phyloP scores from a whole-genome alignment of 1,140 invertebrate species.

The Apis laboriosa region DNA sequence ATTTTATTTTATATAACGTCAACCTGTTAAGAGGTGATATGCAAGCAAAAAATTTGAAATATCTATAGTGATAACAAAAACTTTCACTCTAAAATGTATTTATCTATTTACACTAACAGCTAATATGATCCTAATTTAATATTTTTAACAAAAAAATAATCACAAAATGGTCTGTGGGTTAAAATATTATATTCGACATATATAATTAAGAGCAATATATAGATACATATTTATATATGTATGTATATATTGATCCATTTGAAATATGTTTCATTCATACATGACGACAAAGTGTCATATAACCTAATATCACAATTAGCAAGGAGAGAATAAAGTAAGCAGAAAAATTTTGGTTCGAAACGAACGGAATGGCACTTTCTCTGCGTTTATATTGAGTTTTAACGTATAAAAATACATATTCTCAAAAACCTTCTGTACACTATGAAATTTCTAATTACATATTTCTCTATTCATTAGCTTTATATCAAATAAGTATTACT shows the following conservation, averaged over 20 bases:
- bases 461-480: constrained; percentile 57
- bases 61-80: constrained; percentile 63
- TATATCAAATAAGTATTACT: constrained; percentile 65
- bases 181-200: constrained; percentile 63
- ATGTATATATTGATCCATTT: constrained; percentile 53
- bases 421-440: constrained; percentile 67
- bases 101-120: constrained; percentile 70
- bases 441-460: constrained; percentile 68
- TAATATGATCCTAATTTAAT: constrained; percentile 68
- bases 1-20: constrained; percentile 40
- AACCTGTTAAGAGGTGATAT: constrained; percentile 50
- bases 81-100: constrained; percentile 66
- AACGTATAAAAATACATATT: constrained; percentile 74
- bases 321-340: constrained; percentile 70
- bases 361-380: constrained; percentile 78
- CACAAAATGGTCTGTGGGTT: constrained; percentile 64
- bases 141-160: constrained; percentile 63
- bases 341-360: constrained; percentile 72
- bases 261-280: constrained; percentile 53
- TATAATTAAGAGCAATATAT: constrained; percentile 49
- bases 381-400: constrained; percentile 60
- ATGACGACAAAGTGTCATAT: constrained; percentile 69
- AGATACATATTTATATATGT: constrained; percentile 42
- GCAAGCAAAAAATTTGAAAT: constrained; percentile 61
- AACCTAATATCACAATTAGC: constrained; percentile 80